Base-by-base conservation (phyloP, 2,113 vertebrate species). In the Carollia perspicillata region DNA sequence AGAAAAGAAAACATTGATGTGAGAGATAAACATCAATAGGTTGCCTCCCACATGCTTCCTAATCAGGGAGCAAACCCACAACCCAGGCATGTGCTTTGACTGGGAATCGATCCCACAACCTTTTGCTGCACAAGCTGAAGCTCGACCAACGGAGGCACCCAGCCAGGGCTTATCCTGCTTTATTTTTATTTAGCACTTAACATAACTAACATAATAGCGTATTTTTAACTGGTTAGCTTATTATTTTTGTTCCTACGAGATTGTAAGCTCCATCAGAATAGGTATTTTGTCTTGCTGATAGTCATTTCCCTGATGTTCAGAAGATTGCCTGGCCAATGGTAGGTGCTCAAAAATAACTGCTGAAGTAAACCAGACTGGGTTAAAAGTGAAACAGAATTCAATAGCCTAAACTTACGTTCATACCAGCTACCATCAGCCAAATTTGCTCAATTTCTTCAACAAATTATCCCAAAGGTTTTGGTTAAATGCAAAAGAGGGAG, bases 311-410 rank as follows among this genome's bases (percentile, higher is more conserved):
- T 53, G 58, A 49, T 55, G 16, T 83, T 75, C 44, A 42, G n/a
- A 90, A 89, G 20, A 86, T 20, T 33, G 10, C 28, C 65, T 42
- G 22, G 58, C 30, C 55, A 35, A 26, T 0, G 4, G 44, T 14
- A 23, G 18, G 74, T 40, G 9, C 53, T 87, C 35, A 33, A 63
- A 86, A 89, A 20, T 20, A 80, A 79, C 13, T 63, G 47, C 20
- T 60, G 4, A 69, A 47, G 17, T 75, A 11, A 44, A 60, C 3
- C 12, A 20, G 37, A 68, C 53, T 60, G 35, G 33, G 16, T 63
- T 55, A 87, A 85, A 81, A 90, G 16, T 30, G 65, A 87, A 94
- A 94, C 23, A 28, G 16, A 90, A 72, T 83, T 71, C 58, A 86
- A 53, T 49, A 86, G 35, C 30, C 33, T 47, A 49, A 68, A 68